Percentiles rank a stretch among this genome's conserved stretches.
Evolutionary conservation across 2,888 invertebrate genomes (phyloP).

Genomic region (Trissolcus japonicus): DNA sequence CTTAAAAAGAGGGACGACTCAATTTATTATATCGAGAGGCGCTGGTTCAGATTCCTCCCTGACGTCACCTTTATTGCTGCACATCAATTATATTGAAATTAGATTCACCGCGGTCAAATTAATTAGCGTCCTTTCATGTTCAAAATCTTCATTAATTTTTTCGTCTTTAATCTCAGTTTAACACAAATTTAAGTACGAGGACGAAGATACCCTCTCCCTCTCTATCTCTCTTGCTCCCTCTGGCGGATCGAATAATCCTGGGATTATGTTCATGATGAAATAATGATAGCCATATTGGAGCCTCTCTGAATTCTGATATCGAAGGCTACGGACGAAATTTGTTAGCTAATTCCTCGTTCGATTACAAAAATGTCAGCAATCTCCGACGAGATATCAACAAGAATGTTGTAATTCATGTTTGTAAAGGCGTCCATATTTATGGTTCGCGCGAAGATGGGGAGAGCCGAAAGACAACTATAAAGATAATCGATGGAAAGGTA

Average conservation of each 20-base stretch:
- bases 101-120: slow-evolving; percentile 23
- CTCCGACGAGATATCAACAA: slow-evolving; percentile 12
- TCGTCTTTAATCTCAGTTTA: too few relatives aligned
- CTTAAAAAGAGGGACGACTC: slow-evolving; percentile 52
- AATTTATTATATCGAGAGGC: slow-evolving; percentile 48
- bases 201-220: too few relatives aligned
- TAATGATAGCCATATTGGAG: background rate
- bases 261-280: too few relatives aligned
- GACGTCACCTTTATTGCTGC: slow-evolving; percentile 36
- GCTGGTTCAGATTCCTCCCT: slow-evolving; percentile 38
- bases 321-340: slow-evolving; percentile 5
- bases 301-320: background rate
- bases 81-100: slow-evolving; percentile 43
- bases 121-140: too few relatives aligned
- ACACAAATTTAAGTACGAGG: too few relatives aligned
- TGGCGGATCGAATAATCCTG: too few relatives aligned
- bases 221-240: too few relatives aligned
- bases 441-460: slow-evolving; percentile 8
- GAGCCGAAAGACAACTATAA: slow-evolving; percentile 27
- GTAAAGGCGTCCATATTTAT: slow-evolving; percentile 33
- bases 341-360: slow-evolving; percentile 11
- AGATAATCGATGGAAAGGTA: slow-evolving; percentile 27
- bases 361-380: slow-evolving; percentile 18
- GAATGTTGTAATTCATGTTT: slow-evolving; percentile 25
- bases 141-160: too few relatives aligned